These are phyloP conservation scores for Colostygia pectinataria DNA, from an alignment of 2,888 invertebrate genomes.

Conservation along the genomic window DNA sequence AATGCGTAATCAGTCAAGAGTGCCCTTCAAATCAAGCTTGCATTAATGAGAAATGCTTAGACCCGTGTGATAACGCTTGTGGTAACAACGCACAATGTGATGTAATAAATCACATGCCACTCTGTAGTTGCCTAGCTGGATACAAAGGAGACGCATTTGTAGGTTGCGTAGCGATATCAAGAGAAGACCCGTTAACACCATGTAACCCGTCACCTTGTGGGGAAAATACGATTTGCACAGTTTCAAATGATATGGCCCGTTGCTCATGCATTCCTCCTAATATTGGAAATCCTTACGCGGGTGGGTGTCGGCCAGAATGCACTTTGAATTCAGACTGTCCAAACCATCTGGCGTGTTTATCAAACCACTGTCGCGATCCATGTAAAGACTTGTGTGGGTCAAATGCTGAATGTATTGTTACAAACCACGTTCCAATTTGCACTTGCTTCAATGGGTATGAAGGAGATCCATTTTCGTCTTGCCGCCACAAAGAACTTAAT, in stretches of 20 bases:
- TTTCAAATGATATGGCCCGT: slow-evolving; percentile 86
- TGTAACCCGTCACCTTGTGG: slow-evolving; percentile 93
- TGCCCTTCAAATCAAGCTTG: slow-evolving; percentile 91
- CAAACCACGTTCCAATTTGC: slow-evolving; percentile 92
- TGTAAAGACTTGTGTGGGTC: slow-evolving; percentile 92
- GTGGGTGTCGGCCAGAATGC: slow-evolving; percentile 94
- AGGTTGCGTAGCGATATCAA: slow-evolving; percentile 86
- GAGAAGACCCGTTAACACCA: slow-evolving; percentile 78
- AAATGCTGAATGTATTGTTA: slow-evolving; percentile 91
- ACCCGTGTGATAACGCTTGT: slow-evolving; percentile 91
- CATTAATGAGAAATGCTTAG: slow-evolving; percentile 90
- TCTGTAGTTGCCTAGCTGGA: slow-evolving; percentile 90
- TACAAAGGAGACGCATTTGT: slow-evolving; percentile 93
- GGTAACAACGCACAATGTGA: slow-evolving; percentile 91
- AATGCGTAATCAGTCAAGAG: slow-evolving; percentile 92
- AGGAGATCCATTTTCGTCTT: slow-evolving; percentile 93
- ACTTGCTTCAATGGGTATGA: slow-evolving; percentile 89
- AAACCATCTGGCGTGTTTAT: slow-evolving; percentile 89
- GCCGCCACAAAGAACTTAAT: slow-evolving; percentile 81
- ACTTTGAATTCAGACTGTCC: slow-evolving; percentile 91
- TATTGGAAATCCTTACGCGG: slow-evolving; percentile 92
- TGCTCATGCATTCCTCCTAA: slow-evolving; percentile 95
- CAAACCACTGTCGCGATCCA: slow-evolving; percentile 93
- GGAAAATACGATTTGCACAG: slow-evolving; percentile 90
- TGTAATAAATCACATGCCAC: slow-evolving; percentile 90